These are phyloP conservation scores for Clarias magur DNA, from an alignment of 2,113 vertebrate species.

Conservation along the genomic window DNA sequence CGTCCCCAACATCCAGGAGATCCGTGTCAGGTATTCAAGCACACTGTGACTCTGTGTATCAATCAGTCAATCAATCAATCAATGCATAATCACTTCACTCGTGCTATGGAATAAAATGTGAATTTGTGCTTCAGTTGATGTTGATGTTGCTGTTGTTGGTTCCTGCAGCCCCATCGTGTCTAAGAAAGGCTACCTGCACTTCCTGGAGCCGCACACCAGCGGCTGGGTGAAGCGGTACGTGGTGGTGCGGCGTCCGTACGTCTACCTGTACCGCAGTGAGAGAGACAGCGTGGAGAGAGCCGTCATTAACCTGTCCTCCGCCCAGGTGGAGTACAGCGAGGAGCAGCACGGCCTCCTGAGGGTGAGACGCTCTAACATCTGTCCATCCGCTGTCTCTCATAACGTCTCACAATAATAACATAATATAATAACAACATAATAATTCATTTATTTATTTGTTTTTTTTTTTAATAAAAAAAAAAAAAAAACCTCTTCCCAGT, in stretches of 20 bases:
- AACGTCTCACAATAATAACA: too few relatives aligned
- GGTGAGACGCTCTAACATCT: constrained; percentile 67
- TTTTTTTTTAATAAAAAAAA: too few relatives aligned
- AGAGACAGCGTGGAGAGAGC: constrained; percentile 89
- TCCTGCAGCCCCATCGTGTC: constrained; percentile 89
- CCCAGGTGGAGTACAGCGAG: constrained; percentile 97
- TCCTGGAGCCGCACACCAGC: constrained; percentile 91
- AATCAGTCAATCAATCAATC: background rate
- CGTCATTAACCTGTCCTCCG: constrained; percentile 93
- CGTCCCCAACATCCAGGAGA: constrained; percentile 94
- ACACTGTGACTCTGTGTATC: background rate
- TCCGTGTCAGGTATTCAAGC: constrained; percentile 84
- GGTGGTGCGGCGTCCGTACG: constrained; percentile 90
- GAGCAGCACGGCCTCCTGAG: constrained; percentile 96
- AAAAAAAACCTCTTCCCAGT: too few relatives aligned
- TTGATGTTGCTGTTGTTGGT: background rate
- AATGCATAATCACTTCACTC: background rate
- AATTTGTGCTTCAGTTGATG: background rate
- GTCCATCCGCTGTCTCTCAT: background rate
- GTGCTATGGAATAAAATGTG: background rate
- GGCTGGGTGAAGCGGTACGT: constrained; percentile 95
- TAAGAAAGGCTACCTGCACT: constrained; percentile 96
- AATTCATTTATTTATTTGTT: too few relatives aligned
- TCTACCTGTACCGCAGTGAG: constrained; percentile 95
- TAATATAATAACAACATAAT: too few relatives aligned